phyloP scores from a whole-genome alignment of 2,113 vertebrate species.

The Protobothrops flavoviridis region DNA sequence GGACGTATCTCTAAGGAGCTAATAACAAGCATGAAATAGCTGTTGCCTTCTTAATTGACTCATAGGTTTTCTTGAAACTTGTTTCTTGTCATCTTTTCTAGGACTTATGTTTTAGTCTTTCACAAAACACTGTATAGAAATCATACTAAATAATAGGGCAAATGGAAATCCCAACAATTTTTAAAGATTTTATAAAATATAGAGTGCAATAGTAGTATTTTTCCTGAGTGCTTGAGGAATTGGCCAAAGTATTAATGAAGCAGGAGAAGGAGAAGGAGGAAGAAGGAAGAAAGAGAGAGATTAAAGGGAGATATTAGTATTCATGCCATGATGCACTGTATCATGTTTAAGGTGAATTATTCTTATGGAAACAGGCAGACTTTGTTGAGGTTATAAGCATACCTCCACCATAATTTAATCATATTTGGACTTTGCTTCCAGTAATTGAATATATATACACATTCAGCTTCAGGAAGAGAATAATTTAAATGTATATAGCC shows the following conservation, averaged over 20 bases:
- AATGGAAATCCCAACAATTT: background rate
- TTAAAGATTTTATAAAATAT: background rate
- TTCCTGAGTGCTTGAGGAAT: conserved; percentile 24
- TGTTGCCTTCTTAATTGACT: background rate
- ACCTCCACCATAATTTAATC: conserved; percentile 63
- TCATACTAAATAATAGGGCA: background rate
- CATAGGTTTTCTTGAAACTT: background rate
- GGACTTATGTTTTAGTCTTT: background rate
- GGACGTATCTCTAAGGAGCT: background rate
- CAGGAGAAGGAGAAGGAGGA: background rate
- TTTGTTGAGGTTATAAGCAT: conserved; percentile 62
- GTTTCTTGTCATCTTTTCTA: background rate
- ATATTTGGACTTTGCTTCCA: conserved; percentile 59
- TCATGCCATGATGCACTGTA: conserved; percentile 33
- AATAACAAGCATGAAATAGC: background rate
- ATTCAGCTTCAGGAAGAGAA: conserved; percentile 67
- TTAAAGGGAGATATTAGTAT: conserved; percentile 23
- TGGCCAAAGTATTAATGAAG: conserved; percentile 13
- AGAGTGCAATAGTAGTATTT: conserved; percentile 30
- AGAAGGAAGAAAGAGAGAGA: background rate
- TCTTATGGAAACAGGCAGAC: conserved; percentile 54
- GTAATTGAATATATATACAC: conserved; percentile 70
- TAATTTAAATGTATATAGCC: conserved; percentile 62
- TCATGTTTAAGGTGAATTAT: conserved; percentile 45
- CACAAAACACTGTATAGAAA: background rate